Base-by-base conservation (phyloP, 2,113 vertebrate species). In the Bostrychus sinensis region DNA sequence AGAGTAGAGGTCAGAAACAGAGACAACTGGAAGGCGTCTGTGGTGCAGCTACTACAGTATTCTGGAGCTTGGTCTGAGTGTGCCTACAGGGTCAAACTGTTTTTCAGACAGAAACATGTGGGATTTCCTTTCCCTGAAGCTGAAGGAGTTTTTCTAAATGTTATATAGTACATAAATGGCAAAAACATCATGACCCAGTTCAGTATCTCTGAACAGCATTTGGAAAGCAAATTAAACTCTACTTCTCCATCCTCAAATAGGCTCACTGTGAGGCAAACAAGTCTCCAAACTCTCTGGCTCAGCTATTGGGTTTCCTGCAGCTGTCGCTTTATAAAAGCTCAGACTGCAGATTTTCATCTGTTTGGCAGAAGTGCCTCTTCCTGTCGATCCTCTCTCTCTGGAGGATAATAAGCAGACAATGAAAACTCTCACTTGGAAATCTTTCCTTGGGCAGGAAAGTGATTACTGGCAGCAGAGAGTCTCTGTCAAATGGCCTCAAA, bases 291-390 rank as follows among this genome's bases (percentile, higher is more conserved):
- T 62, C 58, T 69, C 61, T 72, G 68, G 45, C 72, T 23, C 28
- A 64, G 62, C 78, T 77, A 80, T 86, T 71, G 55, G 54, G 70
- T 88, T 88, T 85, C 86, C 76, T 84, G 80, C 91, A 93, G 89
- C 87, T 91, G 91, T 88, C 69, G 30, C 56, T 63, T 74, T 62
- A 66, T 77, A 71, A 75, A 84, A 70, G 58, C 71, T 82, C 63
- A 72, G 57, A 81, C 72, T 72, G 50, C 72, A 82, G 74, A 90
- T 82, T 82, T 75, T 90, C 77, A 84, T 88, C 79, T 82, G 80
- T 71, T 76, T 81, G 78, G 83, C 82, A 81, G 71, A 77, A 72
- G 66, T 67, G 62, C 48, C 64, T 80, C 79, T 77, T 84, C 83
- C 66, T 82, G 70, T 67, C 77, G 56, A 72, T 81, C 63, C 56